Conservation (phyloP, 2,113 vertebrate genomes). For the Mormyrus lacerda region DNA sequence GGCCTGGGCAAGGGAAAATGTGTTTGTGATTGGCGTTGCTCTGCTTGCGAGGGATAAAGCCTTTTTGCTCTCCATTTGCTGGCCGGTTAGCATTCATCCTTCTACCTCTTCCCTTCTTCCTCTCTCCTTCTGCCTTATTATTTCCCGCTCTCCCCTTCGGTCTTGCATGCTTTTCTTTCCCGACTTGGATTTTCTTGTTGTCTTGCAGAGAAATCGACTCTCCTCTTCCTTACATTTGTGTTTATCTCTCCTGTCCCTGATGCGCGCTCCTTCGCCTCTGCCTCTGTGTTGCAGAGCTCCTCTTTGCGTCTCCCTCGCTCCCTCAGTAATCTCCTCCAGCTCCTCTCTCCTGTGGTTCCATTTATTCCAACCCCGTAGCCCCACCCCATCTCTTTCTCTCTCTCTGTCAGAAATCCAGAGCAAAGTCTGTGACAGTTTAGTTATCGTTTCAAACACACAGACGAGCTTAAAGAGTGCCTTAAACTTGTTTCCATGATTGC, state of each 20-base stretch:
- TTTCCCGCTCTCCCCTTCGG: conserved; percentile 32
- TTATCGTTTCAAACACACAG: background rate
- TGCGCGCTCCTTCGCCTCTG: background rate
- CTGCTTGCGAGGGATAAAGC: conserved; percentile 71
- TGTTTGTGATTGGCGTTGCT: conserved; percentile 72
- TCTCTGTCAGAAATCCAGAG: conserved; percentile 20
- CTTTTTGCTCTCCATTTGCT: conserved; percentile 56
- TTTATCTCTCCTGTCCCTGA: background rate
- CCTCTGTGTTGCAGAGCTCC: background rate
- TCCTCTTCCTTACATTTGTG: background rate
- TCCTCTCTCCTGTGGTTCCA: background rate
- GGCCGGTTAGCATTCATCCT: conserved; percentile 67
- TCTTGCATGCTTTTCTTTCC: conserved; percentile 33
- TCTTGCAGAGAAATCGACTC: conserved; percentile 26
- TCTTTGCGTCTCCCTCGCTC: conserved; percentile 43
- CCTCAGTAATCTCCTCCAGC: conserved; percentile 44
- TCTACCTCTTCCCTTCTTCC: conserved; percentile 38
- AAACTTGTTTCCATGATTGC: background rate
- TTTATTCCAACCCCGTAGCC: background rate
- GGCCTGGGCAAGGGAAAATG: conserved; percentile 67
- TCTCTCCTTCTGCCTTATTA: conserved; percentile 22
- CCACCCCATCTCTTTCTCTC: conserved; percentile 1
- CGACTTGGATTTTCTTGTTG: conserved; percentile 16
- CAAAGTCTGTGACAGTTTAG: background rate
- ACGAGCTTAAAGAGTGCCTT: background rate